Conservation (phyloP, 2,888 invertebrate genomes). For the Drosophila meridiana region DNA sequence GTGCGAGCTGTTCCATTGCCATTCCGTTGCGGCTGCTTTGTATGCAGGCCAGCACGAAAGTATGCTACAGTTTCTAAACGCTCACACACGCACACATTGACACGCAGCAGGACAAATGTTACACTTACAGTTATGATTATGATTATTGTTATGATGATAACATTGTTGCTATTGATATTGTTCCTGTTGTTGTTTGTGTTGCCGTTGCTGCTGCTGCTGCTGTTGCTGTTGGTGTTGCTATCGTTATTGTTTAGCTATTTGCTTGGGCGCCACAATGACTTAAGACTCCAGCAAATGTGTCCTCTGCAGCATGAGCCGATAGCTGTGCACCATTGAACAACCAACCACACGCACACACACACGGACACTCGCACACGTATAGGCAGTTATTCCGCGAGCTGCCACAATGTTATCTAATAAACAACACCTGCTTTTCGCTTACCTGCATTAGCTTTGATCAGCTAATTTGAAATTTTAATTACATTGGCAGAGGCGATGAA, state of each 20-base stretch:
- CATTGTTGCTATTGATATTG: conserved; percentile 39
- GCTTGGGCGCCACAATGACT: conserved; percentile 41
- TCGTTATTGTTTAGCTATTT: conserved; percentile 56
- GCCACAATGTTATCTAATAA: conserved; percentile 38
- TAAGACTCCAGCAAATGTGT: conserved; percentile 24
- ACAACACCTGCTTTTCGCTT: conserved; percentile 41
- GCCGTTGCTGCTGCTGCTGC: conserved; percentile 4
- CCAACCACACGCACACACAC: background rate
- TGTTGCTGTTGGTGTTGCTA: conserved; percentile 23
- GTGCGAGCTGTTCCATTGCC: conserved; percentile 54
- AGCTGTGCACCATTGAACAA: conserved; percentile 31
- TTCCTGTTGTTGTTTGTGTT: conserved; percentile 4
- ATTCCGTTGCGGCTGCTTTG: conserved; percentile 44
- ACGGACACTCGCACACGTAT: background rate
- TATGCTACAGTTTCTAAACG: conserved; percentile 59
- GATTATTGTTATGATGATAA: conserved; percentile 76
- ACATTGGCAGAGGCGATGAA: conserved; percentile 55
- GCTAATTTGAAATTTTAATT: conserved; percentile 78
- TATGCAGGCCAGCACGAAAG: conserved; percentile 53
- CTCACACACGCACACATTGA: conserved; percentile 1
- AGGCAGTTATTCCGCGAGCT: conserved; percentile 9
- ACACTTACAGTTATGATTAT: conserved; percentile 72
- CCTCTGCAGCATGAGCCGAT: conserved; percentile 45
- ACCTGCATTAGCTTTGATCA: conserved; percentile 26
- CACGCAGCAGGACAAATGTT: conserved; percentile 37